Conservation (phyloP, 2,797 vertebrate genomes). For the Avahi laniger region DNA sequence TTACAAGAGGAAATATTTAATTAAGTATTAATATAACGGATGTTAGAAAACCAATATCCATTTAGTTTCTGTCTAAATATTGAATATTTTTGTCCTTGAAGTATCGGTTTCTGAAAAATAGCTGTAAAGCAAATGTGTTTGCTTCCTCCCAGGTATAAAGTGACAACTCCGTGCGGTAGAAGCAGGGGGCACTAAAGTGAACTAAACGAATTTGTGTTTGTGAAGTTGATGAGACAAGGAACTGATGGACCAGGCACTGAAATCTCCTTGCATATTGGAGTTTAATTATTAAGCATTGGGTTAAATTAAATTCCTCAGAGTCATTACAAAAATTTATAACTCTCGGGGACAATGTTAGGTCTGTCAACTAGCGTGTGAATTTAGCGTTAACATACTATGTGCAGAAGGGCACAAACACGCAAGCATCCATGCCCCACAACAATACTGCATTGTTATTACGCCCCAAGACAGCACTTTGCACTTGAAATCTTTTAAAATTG, state of each 20-base stretch:
- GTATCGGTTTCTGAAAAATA: background rate
- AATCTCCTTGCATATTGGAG: background rate
- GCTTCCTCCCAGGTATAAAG: background rate
- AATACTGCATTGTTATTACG: background rate
- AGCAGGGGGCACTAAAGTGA: background rate
- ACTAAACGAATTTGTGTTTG: background rate
- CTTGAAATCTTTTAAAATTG: constrained; percentile 23
- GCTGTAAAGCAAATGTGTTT: background rate
- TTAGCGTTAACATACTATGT: background rate
- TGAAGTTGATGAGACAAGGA: background rate
- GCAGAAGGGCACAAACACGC: background rate
- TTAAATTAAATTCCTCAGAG: constrained; percentile 68
- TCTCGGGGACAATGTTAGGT: constrained; percentile 65
- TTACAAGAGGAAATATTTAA: background rate
- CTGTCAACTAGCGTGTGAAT: constrained; percentile 71
- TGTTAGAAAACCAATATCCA: background rate
- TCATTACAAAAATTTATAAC: constrained; percentile 71
- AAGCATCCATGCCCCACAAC: background rate
- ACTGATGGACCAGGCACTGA: background rate
- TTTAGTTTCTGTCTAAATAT: background rate
- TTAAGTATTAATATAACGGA: background rate
- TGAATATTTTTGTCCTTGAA: background rate
- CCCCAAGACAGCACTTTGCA: background rate
- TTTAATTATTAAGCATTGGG: constrained; percentile 56
- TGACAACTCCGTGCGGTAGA: background rate